These are phyloP conservation scores for Leucophenga varia DNA, from an alignment of 1,140 invertebrate species.

Conservation along the genomic window DNA sequence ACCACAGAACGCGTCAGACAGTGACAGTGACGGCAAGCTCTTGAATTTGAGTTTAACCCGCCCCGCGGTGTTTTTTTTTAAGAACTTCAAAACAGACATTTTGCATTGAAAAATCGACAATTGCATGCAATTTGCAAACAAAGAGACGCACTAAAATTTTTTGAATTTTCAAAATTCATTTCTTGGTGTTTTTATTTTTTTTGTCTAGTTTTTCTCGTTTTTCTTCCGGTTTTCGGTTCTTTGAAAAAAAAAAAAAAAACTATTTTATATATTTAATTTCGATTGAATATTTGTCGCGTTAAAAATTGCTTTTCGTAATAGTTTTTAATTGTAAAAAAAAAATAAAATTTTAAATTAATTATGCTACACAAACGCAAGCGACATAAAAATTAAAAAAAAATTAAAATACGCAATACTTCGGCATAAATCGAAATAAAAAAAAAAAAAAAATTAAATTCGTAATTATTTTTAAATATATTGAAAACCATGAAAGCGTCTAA, in stretches of 20 bases:
- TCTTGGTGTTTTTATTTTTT: too few relatives aligned
- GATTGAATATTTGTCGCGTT: not conserved
- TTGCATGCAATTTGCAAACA: too few relatives aligned
- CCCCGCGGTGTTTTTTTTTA: too few relatives aligned
- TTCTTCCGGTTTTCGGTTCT: not conserved
- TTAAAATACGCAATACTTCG: too few relatives aligned
- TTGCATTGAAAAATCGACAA: too few relatives aligned
- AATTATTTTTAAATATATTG: slow-evolving; percentile 2
- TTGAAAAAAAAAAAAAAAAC: too few relatives aligned
- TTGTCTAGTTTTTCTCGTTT: not conserved
- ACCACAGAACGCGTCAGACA: too few relatives aligned
- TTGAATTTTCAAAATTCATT: too few relatives aligned
- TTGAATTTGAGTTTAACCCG: too few relatives aligned
- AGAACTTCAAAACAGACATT: too few relatives aligned
- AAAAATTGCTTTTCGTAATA: not conserved
- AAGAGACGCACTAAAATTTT: too few relatives aligned
- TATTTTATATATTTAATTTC: not conserved
- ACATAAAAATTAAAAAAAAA: slow-evolving; percentile 35
- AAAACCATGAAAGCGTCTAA: slow-evolving; percentile 48
- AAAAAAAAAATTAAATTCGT: not conserved
- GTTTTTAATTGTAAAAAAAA: slow-evolving; percentile 34
- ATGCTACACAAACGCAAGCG: slow-evolving; percentile 45
- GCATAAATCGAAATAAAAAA: not conserved
- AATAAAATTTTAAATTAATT: not conserved
- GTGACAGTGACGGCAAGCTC: too few relatives aligned